Base-by-base conservation (phyloP, 1,140 invertebrate genomes). In the Formica exsecta region DNA sequence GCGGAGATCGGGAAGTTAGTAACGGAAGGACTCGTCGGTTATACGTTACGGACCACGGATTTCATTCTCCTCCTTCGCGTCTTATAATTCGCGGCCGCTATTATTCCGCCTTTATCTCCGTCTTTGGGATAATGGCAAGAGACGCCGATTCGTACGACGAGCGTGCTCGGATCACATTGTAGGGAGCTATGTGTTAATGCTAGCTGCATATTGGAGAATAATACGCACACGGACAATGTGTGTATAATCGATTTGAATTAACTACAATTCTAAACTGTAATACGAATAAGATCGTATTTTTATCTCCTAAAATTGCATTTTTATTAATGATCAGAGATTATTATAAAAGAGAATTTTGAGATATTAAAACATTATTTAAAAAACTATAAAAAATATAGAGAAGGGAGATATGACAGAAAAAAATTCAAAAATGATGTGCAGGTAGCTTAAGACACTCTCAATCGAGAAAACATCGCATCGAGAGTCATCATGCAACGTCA, bases 1-100 rank as follows among this genome's bases (percentile, higher is more conserved):
- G 51, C 41, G 32, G 44, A 38, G 79, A 88, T 68, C 64, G 70
- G 77, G 68, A 64, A 86, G 73, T 88, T 86, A 16, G 48, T 81
- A 85, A 83, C 77, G 88, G 86, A 90, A 86, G 86, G 86, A 88
- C 66, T 86, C 87, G 51, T 88, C 88, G 65, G 44, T 68, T 85
- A 36, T 68, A 57, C 84, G 73, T 88, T 73, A 79, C 38, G 70
- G 62, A 41, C 77, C 70, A 84, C 64, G 59, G 62, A 77, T 22
- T 51, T 68, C 84, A 80, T 75, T 74, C 75, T 79, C 62, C 68
- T 87, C 73, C 57, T 77, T 51, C 36, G 51, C 19, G 59, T 29
- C 74, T 65, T 77, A 11, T 85, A 81, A 73, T 71, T 81, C 65
- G 65, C 65, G 51, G 48, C 48, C 36, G 65, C 77, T 13, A 81